Conservation (phyloP, 2,113 vertebrate genomes). For the Sapayoa aenigma region DNA sequence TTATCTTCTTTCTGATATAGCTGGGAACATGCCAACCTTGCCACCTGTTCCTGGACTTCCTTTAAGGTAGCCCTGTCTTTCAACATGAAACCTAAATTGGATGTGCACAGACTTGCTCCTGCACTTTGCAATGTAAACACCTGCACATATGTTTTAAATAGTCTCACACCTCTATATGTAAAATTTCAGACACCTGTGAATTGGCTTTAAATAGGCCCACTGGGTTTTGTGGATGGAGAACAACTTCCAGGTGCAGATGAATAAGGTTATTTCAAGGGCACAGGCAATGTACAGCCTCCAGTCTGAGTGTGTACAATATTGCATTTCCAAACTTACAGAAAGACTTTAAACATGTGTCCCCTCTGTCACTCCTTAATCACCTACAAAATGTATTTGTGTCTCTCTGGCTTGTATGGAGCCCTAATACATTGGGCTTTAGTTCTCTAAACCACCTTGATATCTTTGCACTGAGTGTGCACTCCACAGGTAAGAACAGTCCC, state of each 20-base stretch:
- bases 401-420: background rate
- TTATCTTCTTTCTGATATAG: background rate
- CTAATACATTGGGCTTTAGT: background rate
- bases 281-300: background rate
- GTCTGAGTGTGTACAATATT: background rate
- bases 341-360: background rate
- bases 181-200: constrained; percentile 63
- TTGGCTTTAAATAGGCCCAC: constrained; percentile 25
- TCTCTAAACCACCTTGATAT: background rate
- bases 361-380: background rate
- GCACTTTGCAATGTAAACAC: constrained; percentile 44
- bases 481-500: background rate
- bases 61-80: constrained; percentile 38
- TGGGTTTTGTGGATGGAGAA: constrained; percentile 54
- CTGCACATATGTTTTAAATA: constrained; percentile 62
- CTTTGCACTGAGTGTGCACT: background rate
- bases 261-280: constrained; percentile 56
- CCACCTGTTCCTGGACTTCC: constrained; percentile 47
- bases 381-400: background rate
- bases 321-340: background rate
- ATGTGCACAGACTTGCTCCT: constrained; percentile 12
- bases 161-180: constrained; percentile 57
- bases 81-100: constrained; percentile 32
- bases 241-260: constrained; percentile 46
- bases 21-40: background rate